Evolutionary conservation across 2,888 invertebrate species (phyloP).

Genomic region (Oscheius myriophilus): DNA sequence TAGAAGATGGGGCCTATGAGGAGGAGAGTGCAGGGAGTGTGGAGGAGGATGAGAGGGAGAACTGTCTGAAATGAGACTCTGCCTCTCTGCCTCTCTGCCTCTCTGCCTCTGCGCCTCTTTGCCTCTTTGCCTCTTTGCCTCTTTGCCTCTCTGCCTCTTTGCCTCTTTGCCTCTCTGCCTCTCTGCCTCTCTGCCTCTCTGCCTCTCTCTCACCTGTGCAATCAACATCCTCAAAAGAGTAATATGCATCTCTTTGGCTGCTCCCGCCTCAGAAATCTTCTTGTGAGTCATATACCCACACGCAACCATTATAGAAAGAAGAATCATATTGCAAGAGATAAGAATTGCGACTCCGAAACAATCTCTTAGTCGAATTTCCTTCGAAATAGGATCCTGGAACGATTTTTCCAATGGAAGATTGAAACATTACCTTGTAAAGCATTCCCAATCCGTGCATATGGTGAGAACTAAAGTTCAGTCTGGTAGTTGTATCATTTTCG

Average conservation of each 20-base stretch:
- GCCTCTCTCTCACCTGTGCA: not conserved
- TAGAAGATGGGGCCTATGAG: slow-evolving; percentile 11
- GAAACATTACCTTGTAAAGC: not conserved
- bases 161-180: not conserved
- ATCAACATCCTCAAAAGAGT: no score
- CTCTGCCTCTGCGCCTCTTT: slow-evolving; percentile 2
- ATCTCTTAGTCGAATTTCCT: not conserved
- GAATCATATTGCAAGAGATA: not conserved
- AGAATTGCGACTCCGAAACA: not conserved
- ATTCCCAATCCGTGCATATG: not conserved
- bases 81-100: slow-evolving; percentile 11
- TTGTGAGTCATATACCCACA: slow-evolving; percentile 9
- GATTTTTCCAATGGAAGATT: no score
- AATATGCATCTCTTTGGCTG: no score
- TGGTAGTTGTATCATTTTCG: not conserved
- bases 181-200: not conserved
- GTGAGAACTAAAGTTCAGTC: not conserved
- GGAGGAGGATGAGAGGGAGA: slow-evolving; percentile 5
- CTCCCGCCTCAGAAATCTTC: not conserved
- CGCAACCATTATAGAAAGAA: not conserved
- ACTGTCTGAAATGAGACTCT: slow-evolving; percentile 8
- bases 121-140: not conserved
- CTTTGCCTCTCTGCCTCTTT: not conserved
- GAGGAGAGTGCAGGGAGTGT: slow-evolving; percentile 16
- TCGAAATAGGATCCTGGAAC: no score